Evolutionary conservation across 1,140 invertebrate genomes (phyloP), one percentile per base, ranked within the genome.

Genomic region (Anthonomus grandis): DNA sequence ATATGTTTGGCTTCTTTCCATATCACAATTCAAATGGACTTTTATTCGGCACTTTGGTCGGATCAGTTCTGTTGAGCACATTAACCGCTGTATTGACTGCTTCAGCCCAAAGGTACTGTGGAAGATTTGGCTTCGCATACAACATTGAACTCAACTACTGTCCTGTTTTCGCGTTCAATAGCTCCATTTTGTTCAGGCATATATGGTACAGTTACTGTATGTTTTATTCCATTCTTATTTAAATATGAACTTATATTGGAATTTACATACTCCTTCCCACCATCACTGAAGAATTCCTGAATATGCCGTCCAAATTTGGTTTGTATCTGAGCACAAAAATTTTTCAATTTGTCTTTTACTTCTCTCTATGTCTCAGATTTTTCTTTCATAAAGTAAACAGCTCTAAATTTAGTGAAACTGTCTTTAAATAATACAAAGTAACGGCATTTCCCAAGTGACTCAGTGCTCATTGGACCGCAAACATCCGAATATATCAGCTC

Each of bases 181-280:
- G 68, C 54, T n/a, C 72, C 74, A 66, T 78, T 78, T 57, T 75
- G 72, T 45, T 76, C 52, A 23, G 75, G 74, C 5, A 68, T 70
- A 44, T 77, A 73, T 1, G 62, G 25, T 1, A 68, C 65, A 6
- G 74, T 74, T 5, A 36, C 59, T 54, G 75, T 66, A 56, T 74
- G 72, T 37, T 48, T 36, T 22, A 75, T 74, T 3, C 72, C 74
- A 41, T 47, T 19, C 13, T 62, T 38, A 41, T 55, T 56, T 13
- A 71, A 58, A 23, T 47, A 57, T 44, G 47, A 42, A 10, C 60
- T 38, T 9, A 75, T 50, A 19, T 60, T 19, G 31, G 41, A 38
- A 56, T 68, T 71, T 4, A 62, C 19, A 54, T 64, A 77, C 64
- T 78, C 74, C 21, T 17, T 61, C 25, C 74, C 76, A 62, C 76